These are phyloP conservation scores for Drosophila bunnanda DNA, from an alignment of 2,888 invertebrate species.

Conservation along the genomic window DNA sequence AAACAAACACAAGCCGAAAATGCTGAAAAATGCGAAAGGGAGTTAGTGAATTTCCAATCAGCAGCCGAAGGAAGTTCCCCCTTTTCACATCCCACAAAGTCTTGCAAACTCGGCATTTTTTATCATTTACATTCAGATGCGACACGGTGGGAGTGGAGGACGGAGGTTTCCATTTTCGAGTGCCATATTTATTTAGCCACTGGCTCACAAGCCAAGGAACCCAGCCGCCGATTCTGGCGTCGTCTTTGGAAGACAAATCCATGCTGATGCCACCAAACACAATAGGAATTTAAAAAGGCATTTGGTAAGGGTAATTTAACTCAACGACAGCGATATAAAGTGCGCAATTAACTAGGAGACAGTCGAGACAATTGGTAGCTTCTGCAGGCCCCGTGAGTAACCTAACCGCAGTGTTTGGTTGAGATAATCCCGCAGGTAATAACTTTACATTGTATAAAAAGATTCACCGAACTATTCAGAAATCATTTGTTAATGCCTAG, in stretches of 20 bases:
- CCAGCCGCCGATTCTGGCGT: background rate
- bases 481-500: background rate
- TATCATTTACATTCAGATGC: slow-evolving; percentile 57
- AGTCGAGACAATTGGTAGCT: slow-evolving; percentile 6
- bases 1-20: slow-evolving; percentile 19
- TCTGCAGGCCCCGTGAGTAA: background rate
- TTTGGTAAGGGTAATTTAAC: slow-evolving; percentile 17
- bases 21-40: background rate
- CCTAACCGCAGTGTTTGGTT: background rate
- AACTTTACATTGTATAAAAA: background rate
- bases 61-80: slow-evolving; percentile 1
- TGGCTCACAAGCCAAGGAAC: slow-evolving; percentile 42
- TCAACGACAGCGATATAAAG: background rate
- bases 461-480: background rate
- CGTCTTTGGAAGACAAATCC: slow-evolving; percentile 13
- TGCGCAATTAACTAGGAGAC: slow-evolving; percentile 22
- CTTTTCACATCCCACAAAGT: slow-evolving; percentile 4
- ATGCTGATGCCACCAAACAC: slow-evolving; percentile 28
- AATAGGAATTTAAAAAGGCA: slow-evolving; percentile 25
- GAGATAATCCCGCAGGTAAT: background rate
- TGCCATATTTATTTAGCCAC: slow-evolving; percentile 70
- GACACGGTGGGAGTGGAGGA: background rate
- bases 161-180: slow-evolving; percentile 47
- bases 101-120: slow-evolving; percentile 61
- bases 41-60: slow-evolving; percentile 57